These are phyloP conservation scores for Drosophila trapezifrons DNA, from an alignment of 1,140 invertebrate genomes.

Conservation along the genomic window DNA sequence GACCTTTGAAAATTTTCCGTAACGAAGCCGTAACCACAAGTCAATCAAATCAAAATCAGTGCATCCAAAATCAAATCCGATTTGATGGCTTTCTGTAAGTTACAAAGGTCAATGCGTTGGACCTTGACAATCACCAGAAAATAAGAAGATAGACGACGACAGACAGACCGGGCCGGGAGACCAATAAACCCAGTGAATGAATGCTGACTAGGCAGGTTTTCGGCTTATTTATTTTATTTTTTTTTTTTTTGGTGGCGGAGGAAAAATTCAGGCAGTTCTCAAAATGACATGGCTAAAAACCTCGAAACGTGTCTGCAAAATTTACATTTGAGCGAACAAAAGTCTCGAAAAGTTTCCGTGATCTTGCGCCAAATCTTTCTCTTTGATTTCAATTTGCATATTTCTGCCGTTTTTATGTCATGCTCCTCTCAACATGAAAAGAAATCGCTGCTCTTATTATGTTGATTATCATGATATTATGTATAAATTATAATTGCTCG, in stretches of 20 bases:
- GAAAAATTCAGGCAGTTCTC: conserved; percentile 39
- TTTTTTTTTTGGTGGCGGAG: not conserved
- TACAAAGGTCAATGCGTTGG: conserved; percentile 66
- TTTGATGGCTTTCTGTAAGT: conserved; percentile 41
- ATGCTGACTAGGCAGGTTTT: conserved; percentile 64
- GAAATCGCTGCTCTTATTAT: conserved; percentile 38
- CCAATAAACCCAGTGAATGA: conserved; percentile 54
- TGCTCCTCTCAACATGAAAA: conserved; percentile 5
- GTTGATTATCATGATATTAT: conserved; percentile 66
- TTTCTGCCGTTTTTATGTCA: conserved; percentile 27
- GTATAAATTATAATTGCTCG: conserved; percentile 67
- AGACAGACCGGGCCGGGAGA: conserved; percentile 13
- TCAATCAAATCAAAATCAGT: conserved; percentile 43
- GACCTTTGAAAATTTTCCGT: conserved; percentile 33
- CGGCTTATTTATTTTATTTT: no score
- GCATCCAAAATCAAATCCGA: conserved; percentile 27
- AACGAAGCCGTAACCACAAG: not conserved
- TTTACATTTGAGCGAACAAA: conserved; percentile 35
- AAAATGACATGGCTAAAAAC: conserved; percentile 28
- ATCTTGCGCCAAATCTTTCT: conserved; percentile 28
- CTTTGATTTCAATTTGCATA: conserved; percentile 39
- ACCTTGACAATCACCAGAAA: conserved; percentile 61
- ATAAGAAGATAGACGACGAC: conserved; percentile 24
- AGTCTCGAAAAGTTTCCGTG: conserved; percentile 28
- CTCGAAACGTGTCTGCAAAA: conserved; percentile 36